Conservation (phyloP, 2,113 vertebrate species). For the Mustela nigripes region DNA sequence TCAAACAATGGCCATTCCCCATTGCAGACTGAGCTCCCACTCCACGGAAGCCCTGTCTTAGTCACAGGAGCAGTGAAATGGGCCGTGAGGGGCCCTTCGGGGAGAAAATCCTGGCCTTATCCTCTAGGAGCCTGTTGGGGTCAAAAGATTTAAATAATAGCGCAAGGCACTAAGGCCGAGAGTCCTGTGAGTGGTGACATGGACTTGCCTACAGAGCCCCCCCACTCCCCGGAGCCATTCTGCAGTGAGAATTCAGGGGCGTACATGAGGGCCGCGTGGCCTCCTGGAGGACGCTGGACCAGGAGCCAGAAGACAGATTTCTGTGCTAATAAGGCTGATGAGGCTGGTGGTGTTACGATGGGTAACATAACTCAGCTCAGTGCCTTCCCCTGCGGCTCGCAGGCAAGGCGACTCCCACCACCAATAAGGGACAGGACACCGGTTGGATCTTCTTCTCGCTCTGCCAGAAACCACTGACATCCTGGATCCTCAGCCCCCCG, state of each 20-base stretch:
- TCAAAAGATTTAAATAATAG: neutral
- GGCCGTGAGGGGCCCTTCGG: neutral
- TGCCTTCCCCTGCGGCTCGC: too few relatives aligned
- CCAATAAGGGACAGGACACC: neutral
- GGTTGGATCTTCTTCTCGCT: neutral
- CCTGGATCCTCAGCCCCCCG: neutral
- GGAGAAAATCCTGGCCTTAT: neutral
- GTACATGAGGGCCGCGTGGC: rapidly evolving
- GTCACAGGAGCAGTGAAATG: neutral
- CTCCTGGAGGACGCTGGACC: neutral
- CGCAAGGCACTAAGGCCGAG: neutral
- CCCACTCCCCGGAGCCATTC: neutral
- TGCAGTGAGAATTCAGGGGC: rapidly evolving
- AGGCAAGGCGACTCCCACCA: too few relatives aligned
- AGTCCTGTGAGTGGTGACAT: too few relatives aligned
- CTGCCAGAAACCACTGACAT: neutral
- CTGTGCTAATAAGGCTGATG: too few relatives aligned
- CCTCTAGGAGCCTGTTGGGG: neutral
- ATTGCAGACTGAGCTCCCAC: neutral
- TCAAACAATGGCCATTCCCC: neutral
- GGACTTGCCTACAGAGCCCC: neutral
- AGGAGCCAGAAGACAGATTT: neutral
- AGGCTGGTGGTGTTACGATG: neutral
- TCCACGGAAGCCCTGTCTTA: neutral
- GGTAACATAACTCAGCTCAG: too few relatives aligned